Base-by-base conservation (phyloP, 1,140 invertebrate species). In the Papilio polytes region DNA sequence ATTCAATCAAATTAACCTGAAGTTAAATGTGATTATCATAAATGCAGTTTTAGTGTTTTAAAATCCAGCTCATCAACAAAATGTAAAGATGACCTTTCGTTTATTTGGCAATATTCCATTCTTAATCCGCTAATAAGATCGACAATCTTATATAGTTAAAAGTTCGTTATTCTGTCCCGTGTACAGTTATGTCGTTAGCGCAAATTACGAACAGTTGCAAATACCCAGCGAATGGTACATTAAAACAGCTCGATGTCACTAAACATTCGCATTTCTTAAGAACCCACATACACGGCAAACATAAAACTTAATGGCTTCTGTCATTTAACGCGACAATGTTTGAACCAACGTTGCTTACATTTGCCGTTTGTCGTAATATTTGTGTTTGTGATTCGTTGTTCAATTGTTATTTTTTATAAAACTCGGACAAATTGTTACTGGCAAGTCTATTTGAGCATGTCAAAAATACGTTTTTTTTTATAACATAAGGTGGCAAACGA, bases 281-380 rank as follows among this genome's bases (percentile, higher is more conserved):
- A 70, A 70, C 22, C 63, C 63, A 70, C 63, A 76, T 51, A 76
- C 74, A 26, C 46, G 7, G 46, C 74, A 51, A 51, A 76, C 74
- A 76, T 46, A 48, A 76, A 76, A 76, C 41, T 51, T 76, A 76
- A 76, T 76, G 46, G 74, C 74, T 76, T 76, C 74, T 76, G 74
- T 76, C 18, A 48, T 48, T 22, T 48, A 76, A 46, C 41, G 8
- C 36, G 73, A 74, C 74, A 51, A 51, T 76, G 44, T 76, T 76
- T 76, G 46, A 20, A 70, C 63, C 63, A 51, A 76, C 20, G 73
- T 74, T 74, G n/a, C 46, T 76, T 26, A 48, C 74, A 51, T 22
- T 46, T 48, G 13, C 12, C 41, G 9, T 76, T 76, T 76, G 20
- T 20, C 18, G 46, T 20, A 76, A 7, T 76, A 4, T n/a, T 31